Base-by-base conservation (phyloP, 2,888 invertebrate genomes). In the Drosophila nr. perissopoda region DNA sequence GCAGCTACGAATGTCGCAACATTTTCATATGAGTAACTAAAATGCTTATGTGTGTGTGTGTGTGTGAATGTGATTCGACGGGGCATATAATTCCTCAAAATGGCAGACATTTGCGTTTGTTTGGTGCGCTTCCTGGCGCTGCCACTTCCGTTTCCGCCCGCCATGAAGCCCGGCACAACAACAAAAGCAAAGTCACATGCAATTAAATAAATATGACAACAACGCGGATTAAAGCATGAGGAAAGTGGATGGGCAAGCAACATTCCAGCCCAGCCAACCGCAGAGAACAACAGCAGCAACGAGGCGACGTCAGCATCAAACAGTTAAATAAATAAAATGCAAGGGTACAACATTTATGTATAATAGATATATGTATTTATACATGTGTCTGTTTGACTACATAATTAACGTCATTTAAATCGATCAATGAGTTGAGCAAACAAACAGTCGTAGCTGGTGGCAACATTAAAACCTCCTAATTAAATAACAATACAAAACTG, bases 41-140 rank as follows among this genome's bases (percentile, higher is more conserved):
- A 70, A 66, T 49, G 57, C 18, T 58, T 48, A 36, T 34, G 60
- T 18, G 60, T 60, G 52, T 25, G 57, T 38, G 57, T 65, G 68
- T 40, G 65, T 60, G 63, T 40, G 40, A 59, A 42, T 64, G 62
- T 60, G 63, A 72, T 70, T 75, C 70, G 76, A 74, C 69, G 67
- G 82, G 77, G 83, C 78, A 88, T 76, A 82, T 84, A 81, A 82
- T 87, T 89, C 84, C 81, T 87, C 88, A 86, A 86, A 86, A 86
- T 87, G 74, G 79, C 89, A 89, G 88, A 89, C 89, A 88, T 88
- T 88, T 89, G 89, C 83, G 89, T 89, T 87, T 88, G 89, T 82
- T 83, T 86, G 88, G 88, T 77, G 83, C 89, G 83, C 83, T 89
- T 88, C 87, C 87, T 86, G 87, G 82, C 89, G 88, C 89, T 85